Evolutionary conservation across 2,113 vertebrate species (phyloP).

Genomic region (Vimba vimba): DNA sequence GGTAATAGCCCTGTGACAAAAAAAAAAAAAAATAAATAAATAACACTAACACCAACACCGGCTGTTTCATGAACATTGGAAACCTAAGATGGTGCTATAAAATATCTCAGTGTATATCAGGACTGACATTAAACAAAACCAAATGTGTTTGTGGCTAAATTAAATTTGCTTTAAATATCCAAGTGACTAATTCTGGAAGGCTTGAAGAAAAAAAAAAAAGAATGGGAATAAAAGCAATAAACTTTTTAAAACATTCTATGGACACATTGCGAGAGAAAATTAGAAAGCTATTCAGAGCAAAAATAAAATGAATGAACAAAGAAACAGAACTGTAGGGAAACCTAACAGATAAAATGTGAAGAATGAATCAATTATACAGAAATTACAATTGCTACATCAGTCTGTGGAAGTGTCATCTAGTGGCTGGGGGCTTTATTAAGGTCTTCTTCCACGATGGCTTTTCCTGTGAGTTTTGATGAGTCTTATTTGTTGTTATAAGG

Average conservation of each 20-base stretch:
- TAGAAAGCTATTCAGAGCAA: background rate
- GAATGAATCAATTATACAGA: too few species aligned
- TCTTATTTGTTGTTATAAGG: slow-evolving; percentile 9
- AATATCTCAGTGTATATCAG: background rate
- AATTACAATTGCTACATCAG: too few species aligned
- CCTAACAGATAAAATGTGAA: too few species aligned
- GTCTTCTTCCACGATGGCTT: background rate
- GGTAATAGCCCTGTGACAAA: background rate
- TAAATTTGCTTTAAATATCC: slow-evolving; percentile 10
- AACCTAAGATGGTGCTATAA: background rate
- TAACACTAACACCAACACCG: background rate
- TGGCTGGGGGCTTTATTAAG: background rate
- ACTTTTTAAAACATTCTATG: background rate
- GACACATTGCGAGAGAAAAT: background rate
- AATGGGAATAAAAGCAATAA: background rate
- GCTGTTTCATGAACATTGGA: background rate
- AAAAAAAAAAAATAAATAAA: background rate
- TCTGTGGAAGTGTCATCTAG: background rate
- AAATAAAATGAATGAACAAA: too few species aligned
- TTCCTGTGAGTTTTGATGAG: slow-evolving; percentile 1
- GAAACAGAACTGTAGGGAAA: too few species aligned
- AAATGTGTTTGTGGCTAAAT: background rate
- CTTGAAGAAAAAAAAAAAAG: background rate
- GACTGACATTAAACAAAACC: background rate
- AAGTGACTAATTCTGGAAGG: background rate